Percentiles rank a stretch among this genome's conserved stretches.
Evolutionary conservation across 2,888 invertebrate species (phyloP).

Genomic region (Acronicta psi): DNA sequence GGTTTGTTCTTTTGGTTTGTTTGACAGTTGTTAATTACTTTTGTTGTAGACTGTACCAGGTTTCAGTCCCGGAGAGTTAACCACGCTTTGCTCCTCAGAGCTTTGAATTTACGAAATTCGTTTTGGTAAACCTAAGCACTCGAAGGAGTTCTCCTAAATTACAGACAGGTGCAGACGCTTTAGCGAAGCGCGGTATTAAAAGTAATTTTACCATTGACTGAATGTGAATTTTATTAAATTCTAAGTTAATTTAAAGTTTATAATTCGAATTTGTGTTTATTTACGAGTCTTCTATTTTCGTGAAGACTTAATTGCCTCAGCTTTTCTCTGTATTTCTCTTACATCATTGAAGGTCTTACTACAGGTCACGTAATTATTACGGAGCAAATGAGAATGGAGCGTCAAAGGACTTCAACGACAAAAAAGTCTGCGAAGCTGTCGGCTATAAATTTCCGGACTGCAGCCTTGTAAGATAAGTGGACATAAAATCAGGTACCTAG

Average conservation of each 20-base stretch:
- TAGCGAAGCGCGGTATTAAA: constrained; percentile 5
- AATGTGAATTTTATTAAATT: constrained; percentile 16
- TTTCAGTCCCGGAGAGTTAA: constrained; percentile 47
- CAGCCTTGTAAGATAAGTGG: constrained; percentile 35
- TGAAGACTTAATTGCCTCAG: not conserved
- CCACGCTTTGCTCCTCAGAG: constrained; percentile 51
- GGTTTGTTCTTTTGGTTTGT: constrained; percentile 58
- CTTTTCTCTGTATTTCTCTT: not conserved
- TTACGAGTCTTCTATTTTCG: constrained; percentile 4
- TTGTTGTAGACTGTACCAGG: constrained; percentile 55
- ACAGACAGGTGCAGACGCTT: constrained; percentile 45
- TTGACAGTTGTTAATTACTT: constrained; percentile 66
- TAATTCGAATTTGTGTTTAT: constrained; percentile 10
- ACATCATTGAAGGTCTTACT: constrained; percentile 2
- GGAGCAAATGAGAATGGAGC: constrained; percentile 25
- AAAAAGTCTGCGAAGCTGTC: constrained; percentile 30
- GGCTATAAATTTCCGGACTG: constrained; percentile 39
- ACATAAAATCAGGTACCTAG: constrained; percentile 45
- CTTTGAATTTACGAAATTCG: constrained; percentile 55
- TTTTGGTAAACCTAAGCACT: constrained; percentile 49
- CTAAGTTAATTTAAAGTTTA: constrained; percentile 29
- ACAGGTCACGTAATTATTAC: constrained; percentile 10
- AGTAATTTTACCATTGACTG: constrained; percentile 2
- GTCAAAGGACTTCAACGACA: constrained; percentile 30
- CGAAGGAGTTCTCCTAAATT: constrained; percentile 40